phyloP scores from a whole-genome alignment of 2,113 vertebrate genomes.

The Okapia johnstoni region DNA sequence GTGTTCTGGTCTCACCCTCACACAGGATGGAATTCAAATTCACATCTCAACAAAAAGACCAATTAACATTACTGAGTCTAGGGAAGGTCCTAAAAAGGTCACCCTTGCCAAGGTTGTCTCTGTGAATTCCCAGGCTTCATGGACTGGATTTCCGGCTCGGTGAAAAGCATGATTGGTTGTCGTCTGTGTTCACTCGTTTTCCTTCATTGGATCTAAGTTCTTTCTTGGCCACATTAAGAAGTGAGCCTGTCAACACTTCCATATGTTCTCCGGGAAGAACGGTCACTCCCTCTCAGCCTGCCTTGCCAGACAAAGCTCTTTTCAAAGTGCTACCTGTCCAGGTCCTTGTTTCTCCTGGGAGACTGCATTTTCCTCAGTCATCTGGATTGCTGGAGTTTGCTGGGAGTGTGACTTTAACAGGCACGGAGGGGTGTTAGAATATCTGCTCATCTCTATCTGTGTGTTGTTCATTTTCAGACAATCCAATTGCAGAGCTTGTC shows the following conservation, averaged over 20 bases:
- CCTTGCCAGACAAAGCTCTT: slow-evolving; percentile 1
- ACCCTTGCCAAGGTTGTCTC: background rate
- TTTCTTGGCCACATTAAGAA: slow-evolving; percentile 9
- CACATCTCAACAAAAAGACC: background rate
- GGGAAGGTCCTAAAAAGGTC: background rate
- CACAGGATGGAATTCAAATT: background rate
- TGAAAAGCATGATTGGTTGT: background rate
- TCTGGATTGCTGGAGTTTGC: slow-evolving; percentile 11
- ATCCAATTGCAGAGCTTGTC: slow-evolving; percentile 23
- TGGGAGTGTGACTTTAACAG: slow-evolving; percentile 33
- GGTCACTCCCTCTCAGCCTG: background rate
- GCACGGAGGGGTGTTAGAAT: slow-evolving; percentile 22
- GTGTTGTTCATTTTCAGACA: slow-evolving; percentile 60
- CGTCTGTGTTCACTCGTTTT: background rate
- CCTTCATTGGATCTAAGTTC: background rate
- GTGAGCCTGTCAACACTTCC: background rate
- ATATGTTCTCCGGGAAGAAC: background rate
- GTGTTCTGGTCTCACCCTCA: background rate
- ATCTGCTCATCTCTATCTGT: slow-evolving; percentile 43
- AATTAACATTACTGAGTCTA: background rate
- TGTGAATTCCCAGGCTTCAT: background rate
- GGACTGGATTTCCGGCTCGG: background rate
- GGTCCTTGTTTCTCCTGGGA: slow-evolving; percentile 22
- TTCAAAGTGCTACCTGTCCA: slow-evolving; percentile 35
- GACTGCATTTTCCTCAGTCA: background rate